These are phyloP conservation scores for Drosophila picticornis DNA, from an alignment of 2,888 invertebrate genomes.

Conservation along the genomic window DNA sequence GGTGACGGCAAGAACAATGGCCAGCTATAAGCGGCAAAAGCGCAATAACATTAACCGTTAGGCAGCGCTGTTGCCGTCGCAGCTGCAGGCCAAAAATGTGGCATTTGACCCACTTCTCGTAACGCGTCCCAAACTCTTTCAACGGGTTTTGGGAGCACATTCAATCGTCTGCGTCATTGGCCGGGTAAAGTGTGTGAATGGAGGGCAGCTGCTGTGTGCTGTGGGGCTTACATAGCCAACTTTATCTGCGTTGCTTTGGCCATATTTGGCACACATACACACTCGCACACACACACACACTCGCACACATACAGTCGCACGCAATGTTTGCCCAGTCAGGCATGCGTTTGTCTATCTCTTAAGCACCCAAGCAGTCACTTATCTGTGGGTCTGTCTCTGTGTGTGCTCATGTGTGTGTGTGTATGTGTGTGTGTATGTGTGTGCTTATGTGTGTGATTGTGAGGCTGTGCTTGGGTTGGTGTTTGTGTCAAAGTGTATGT, in stretches of 20 bases:
- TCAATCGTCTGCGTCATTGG: conserved; percentile 73
- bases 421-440: conserved; percentile 2
- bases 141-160: conserved; percentile 53
- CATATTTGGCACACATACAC: conserved; percentile 56
- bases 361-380: conserved; percentile 73
- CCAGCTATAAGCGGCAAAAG: conserved; percentile 65
- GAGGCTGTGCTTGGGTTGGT: neutral
- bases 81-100: conserved; percentile 71
- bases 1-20: conserved; percentile 49
- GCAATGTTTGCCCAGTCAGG: conserved; percentile 52
- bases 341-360: conserved; percentile 65
- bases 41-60: conserved; percentile 81
- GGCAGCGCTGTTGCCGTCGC: conserved; percentile 48
- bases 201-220: neutral
- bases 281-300: conserved; percentile 7
- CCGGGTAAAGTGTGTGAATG: neutral
- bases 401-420: conserved; percentile 6
- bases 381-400: conserved; percentile 41
- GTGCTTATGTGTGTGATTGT: conserved; percentile 6
- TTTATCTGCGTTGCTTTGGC: conserved; percentile 46
- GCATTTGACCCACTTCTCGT: conserved; percentile 72
- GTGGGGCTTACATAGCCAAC: conserved; percentile 45
- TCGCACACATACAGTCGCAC: conserved; percentile 26
- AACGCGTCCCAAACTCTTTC: conserved; percentile 57
- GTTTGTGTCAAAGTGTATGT: conserved; percentile 4